Evolutionary conservation across 2,797 vertebrate species (phyloP).

Genomic region (Helicolenus hilgendorfi): DNA sequence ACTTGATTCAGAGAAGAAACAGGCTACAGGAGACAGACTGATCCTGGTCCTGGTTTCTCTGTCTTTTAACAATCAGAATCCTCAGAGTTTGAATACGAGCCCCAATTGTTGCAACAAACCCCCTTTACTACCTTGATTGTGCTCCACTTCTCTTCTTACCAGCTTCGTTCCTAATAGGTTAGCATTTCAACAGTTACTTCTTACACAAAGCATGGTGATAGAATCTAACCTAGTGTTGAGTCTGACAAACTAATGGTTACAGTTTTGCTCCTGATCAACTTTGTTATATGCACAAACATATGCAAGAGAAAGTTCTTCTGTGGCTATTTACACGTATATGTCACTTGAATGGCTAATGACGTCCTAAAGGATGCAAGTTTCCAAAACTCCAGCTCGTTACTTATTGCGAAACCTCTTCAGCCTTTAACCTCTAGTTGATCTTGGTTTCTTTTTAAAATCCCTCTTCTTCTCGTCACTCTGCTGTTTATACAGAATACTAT

Average conservation of each 20-base stretch:
- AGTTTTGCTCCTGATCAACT: background rate
- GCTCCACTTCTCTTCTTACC: constrained; percentile 87
- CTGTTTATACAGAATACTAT: background rate
- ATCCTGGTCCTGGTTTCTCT: constrained; percentile 66
- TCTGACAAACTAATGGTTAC: background rate
- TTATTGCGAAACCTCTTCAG: background rate
- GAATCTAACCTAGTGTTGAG: background rate
- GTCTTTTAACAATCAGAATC: constrained; percentile 63
- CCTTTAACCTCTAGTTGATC: background rate
- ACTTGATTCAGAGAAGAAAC: constrained; percentile 61
- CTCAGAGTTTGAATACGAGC: constrained; percentile 74
- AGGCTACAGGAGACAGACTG: constrained; percentile 41
- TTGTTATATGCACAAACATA: background rate
- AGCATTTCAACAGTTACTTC: constrained; percentile 82
- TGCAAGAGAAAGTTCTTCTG: background rate
- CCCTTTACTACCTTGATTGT: constrained; percentile 86
- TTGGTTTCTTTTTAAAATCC: background rate
- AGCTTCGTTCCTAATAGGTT: constrained; percentile 87
- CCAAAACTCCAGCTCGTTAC: background rate
- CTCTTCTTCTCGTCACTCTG: background rate
- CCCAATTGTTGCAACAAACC: constrained; percentile 83
- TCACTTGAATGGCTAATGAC: background rate
- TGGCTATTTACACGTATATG: background rate
- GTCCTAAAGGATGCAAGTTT: background rate
- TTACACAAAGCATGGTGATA: constrained; percentile 25